phyloP scores from a whole-genome alignment of 2,113 vertebrate genomes.

The Barbus barbus region DNA sequence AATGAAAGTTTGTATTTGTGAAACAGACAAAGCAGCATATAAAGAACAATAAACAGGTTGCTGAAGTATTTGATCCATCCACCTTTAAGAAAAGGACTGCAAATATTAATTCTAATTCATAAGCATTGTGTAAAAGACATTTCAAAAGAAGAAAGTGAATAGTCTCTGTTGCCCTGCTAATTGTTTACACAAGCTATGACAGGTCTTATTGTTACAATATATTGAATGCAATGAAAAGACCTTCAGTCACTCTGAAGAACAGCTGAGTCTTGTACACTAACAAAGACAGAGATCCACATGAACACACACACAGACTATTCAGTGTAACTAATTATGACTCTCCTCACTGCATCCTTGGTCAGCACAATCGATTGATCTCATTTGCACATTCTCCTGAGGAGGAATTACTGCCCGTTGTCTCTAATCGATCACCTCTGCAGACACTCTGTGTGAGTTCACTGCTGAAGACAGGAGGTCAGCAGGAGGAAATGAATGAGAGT shows the following conservation, averaged over 20 bases:
- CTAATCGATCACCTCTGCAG: conserved; percentile 9
- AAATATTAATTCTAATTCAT: neutral
- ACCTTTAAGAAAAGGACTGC: neutral
- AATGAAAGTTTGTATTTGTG: neutral
- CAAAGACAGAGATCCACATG: conserved; percentile 35
- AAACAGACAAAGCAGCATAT: no score
- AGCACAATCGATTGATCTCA: conserved; percentile 29
- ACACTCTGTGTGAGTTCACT: conserved; percentile 10
- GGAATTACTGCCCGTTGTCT: conserved; percentile 3
- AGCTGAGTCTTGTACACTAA: neutral
- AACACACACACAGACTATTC: conserved; percentile 35
- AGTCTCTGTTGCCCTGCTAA: neutral
- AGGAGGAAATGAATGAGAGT: neutral
- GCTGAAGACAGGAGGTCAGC: conserved; percentile 35
- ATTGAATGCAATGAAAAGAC: neutral
- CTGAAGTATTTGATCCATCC: neutral
- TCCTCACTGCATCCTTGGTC: conserved; percentile 19
- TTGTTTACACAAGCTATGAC: neutral
- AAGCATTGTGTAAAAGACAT: neutral
- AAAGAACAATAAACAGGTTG: neutral
- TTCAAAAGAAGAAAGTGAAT: neutral
- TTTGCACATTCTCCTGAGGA: conserved; percentile 6
- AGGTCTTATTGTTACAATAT: neutral
- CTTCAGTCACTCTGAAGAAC: neutral
- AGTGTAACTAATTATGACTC: conserved; percentile 34